A percentile compares a stretch with the other conserved stretches of the same genome.
phyloP scores from a whole-genome alignment of 1,140 invertebrate genomes.

The Meloidogyne hapla region DNA sequence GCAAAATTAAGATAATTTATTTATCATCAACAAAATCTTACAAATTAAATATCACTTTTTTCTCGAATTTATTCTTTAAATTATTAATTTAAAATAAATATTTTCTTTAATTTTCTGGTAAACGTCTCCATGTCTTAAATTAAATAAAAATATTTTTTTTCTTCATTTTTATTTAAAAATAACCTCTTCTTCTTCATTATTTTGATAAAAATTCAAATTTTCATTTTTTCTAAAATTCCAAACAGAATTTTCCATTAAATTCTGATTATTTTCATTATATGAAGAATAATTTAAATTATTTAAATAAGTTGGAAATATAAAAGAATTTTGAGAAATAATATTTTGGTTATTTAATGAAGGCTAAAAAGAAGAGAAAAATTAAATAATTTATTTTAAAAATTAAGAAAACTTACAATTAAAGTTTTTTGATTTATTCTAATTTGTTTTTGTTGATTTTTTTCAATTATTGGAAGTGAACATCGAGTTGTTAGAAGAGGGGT shows the following conservation, averaged over 20 bases:
- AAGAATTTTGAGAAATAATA: background rate
- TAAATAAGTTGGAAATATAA: background rate
- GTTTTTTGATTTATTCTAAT: too few species aligned
- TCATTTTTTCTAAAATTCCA: background rate
- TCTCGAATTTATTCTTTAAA: background rate
- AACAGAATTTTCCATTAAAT: slow-evolving; percentile 1
- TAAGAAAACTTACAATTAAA: background rate
- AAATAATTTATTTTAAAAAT: background rate
- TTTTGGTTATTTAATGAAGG: background rate
- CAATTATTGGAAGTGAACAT: slow-evolving; percentile 5
- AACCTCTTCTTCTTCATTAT: background rate
- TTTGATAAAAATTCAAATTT: background rate
- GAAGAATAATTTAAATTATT: background rate
- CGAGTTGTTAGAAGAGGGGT: background rate
- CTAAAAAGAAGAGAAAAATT: too few species aligned
- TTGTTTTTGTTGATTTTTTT: background rate
- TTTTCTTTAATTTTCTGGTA: background rate
- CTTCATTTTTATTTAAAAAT: background rate
- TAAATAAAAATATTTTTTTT: background rate
- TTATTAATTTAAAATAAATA: background rate
- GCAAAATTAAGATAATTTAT: too few species aligned
- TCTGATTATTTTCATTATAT: too few species aligned
- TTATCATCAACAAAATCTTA: too few species aligned
- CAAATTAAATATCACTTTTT: too few species aligned
- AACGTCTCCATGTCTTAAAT: background rate